These are phyloP conservation scores for Pangasianodon gigas DNA, from an alignment of 2,113 vertebrate species.

Conservation along the genomic window DNA sequence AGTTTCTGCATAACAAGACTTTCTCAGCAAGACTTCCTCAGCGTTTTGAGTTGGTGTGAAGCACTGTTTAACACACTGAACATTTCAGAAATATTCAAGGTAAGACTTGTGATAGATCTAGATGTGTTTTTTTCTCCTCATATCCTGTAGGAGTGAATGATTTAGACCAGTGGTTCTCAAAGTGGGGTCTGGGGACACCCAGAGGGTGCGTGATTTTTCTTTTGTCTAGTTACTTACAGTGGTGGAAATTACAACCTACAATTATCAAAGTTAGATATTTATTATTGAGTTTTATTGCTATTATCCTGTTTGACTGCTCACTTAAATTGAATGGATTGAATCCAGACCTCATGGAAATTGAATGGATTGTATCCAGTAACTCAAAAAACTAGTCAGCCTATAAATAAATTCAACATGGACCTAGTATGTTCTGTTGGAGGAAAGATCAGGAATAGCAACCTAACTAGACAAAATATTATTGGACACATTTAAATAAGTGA, in stretches of 20 bases:
- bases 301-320: neutral
- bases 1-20: neutral
- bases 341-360: neutral
- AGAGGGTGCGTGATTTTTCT: neutral
- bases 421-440: neutral
- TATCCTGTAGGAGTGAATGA: neutral
- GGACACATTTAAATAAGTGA: neutral
- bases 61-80: neutral
- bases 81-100: neutral
- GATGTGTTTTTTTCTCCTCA: neutral
- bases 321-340: neutral
- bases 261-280: neutral
- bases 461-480: neutral
- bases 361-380: neutral
- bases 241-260: neutral
- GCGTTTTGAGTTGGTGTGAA: neutral
- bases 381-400: neutral
- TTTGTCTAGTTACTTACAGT: neutral
- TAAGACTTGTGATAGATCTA: neutral
- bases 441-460: neutral
- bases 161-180: neutral
- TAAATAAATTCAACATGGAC: neutral
- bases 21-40: too few species aligned
- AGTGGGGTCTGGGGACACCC: neutral
- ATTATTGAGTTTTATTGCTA: neutral